These are phyloP conservation scores for Bombus impatiens DNA, from an alignment of 1,140 invertebrate genomes.

Conservation along the genomic window DNA sequence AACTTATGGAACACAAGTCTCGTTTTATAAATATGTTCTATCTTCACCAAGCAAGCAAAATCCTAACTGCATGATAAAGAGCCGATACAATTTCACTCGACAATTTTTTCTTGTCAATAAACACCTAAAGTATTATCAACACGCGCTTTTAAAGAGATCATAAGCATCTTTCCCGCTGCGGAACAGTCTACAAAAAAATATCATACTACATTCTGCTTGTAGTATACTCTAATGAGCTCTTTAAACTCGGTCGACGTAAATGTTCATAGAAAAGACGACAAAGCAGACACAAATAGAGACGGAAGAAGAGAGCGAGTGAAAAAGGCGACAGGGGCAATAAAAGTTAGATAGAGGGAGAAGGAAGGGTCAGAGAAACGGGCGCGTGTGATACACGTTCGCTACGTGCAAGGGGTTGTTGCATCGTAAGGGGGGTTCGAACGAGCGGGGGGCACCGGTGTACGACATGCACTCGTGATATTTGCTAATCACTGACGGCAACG, in stretches of 20 bases:
- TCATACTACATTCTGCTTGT: not conserved
- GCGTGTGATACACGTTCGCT: slow-evolving; percentile 28
- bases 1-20: not conserved
- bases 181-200: not conserved
- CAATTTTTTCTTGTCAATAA: not conserved
- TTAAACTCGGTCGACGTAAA: slow-evolving; percentile 48
- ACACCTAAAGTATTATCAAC: not conserved
- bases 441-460: slow-evolving; percentile 29
- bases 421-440: slow-evolving; percentile 9
- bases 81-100: not conserved
- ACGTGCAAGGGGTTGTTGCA: slow-evolving; percentile 60
- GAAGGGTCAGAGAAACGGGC: slow-evolving; percentile 30
- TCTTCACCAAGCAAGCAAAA: not conserved
- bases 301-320: not conserved
- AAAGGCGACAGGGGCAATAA: not conserved
- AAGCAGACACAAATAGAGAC: not conserved
- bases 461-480: slow-evolving; percentile 72
- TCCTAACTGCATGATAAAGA: not conserved
- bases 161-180: not conserved
- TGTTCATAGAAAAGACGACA: slow-evolving; percentile 29
- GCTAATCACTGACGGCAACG: slow-evolving; percentile 74
- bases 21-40: too few species aligned
- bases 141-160: not conserved
- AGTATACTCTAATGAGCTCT: slow-evolving; percentile 17
- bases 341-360: not conserved